Conservation (phyloP, 2,797 vertebrate species). For the Thunnus albacares region DNA sequence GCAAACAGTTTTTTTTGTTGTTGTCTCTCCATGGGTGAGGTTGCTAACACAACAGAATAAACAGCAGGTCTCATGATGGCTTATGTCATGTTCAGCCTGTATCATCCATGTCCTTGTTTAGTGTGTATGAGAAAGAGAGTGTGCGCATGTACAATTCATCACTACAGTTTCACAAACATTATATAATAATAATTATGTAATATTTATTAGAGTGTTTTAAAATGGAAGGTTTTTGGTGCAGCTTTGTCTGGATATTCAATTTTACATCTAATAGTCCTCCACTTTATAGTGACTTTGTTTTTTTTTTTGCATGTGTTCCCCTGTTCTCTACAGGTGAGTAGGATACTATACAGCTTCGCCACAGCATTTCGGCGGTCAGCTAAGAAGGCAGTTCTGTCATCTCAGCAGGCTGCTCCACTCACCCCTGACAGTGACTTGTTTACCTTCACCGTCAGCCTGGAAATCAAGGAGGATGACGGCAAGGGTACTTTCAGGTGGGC, state of each 20-base stretch:
- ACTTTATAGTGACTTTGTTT: not conserved
- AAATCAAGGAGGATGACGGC: constrained; percentile 98
- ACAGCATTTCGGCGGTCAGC: constrained; percentile 97
- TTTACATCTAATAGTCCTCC: not conserved
- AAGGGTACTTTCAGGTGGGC: constrained; percentile 97
- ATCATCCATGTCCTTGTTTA: not conserved
- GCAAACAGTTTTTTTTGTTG: too few species aligned
- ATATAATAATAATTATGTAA: too few species aligned
- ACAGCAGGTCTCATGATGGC: not conserved
- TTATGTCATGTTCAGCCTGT: not conserved
- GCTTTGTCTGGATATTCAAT: not conserved
- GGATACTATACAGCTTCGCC: constrained; percentile 98
- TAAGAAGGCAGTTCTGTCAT: constrained; percentile 90
- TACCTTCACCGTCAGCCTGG: constrained; percentile 96
- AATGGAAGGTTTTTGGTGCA: too few species aligned
- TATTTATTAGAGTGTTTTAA: too few species aligned
- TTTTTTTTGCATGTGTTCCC: constrained; percentile 1
- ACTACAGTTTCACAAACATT: too few species aligned
- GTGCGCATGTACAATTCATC: not conserved
- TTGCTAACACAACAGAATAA: not conserved
- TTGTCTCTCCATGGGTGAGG: not conserved
- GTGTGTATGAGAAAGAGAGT: too few species aligned
- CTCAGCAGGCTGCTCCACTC: constrained; percentile 88
- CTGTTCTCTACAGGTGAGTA: constrained; percentile 89
- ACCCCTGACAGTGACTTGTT: constrained; percentile 98